Conservation (phyloP, 2,888 invertebrate genomes). For the Sphaerophoria rueppellii region DNA sequence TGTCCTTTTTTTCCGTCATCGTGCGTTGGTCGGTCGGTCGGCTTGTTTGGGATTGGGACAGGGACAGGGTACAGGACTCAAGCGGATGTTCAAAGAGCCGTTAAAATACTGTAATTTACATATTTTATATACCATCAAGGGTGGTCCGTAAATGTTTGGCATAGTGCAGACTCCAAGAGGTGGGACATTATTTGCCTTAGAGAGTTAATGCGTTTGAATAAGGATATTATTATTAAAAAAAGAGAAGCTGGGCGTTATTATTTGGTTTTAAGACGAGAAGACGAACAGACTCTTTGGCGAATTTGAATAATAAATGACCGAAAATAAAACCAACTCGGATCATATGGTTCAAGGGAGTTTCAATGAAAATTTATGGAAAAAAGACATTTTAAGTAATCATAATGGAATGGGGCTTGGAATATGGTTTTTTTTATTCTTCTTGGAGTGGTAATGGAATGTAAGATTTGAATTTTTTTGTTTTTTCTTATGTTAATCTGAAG, state of each 20-base stretch:
- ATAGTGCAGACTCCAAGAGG: constrained; percentile 19
- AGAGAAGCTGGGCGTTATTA: constrained; percentile 57
- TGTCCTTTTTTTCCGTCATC: background rate
- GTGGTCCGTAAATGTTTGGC: background rate
- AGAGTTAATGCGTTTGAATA: constrained; percentile 51
- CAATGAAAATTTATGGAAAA: constrained; percentile 22
- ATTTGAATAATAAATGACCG: constrained; percentile 52
- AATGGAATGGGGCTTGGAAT: constrained; percentile 9
- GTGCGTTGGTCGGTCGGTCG: constrained; percentile 1
- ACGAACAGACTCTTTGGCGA: constrained; percentile 20
- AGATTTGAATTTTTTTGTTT: background rate
- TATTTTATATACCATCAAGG: constrained; percentile 50
- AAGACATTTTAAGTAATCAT: background rate
- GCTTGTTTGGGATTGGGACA: background rate
- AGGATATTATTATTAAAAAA: background rate
- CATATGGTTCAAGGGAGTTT: constrained; percentile 25
- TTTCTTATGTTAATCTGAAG: constrained; percentile 4
- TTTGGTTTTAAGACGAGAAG: constrained; percentile 33
- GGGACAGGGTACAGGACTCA: background rate
- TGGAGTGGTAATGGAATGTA: constrained; percentile 30
- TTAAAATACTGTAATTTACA: constrained; percentile 61
- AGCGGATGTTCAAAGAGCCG: constrained; percentile 39
- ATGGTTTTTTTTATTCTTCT: constrained; percentile 6
- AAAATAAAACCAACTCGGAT: constrained; percentile 44
- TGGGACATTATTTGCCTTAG: constrained; percentile 49